Base-by-base conservation (phyloP, 2,888 invertebrate genomes). In the Arge pagana region DNA sequence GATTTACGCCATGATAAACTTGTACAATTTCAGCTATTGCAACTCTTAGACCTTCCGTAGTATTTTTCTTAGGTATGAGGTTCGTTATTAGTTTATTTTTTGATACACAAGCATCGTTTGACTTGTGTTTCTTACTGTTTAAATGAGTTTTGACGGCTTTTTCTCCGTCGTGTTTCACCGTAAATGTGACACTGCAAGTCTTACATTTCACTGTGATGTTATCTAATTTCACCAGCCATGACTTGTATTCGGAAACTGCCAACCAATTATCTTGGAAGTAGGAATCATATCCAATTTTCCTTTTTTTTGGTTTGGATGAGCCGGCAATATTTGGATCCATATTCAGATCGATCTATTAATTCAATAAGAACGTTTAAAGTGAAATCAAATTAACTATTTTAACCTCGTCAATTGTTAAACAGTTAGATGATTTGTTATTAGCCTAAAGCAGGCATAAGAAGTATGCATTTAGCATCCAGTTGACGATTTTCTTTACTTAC, bases 1-100 rank as follows among this genome's bases (percentile, higher is more conserved):
- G 62, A 35, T 52, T 49, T 21, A 62, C 54, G 48, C 57, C 59
- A 35, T 61, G 60, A 58, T 57, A 62, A 26, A 58, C 53, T 50
- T 56, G 53, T 42, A 54, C 45, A 33, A 59, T 51, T 48, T 64
- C 62, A 33, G 59, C 57, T 52, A 48, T 54, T 19, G 61, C 55
- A 51, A 59, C 58, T 45, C 58, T 56, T 23, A 52, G 30, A 36
- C 57, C 55, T 48, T 59, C 50, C 50, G 45, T 24, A 48, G 43
- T 51, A 48, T 41, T 41, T 49, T 53, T 48, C 13, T 48, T 51
- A 11, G 50, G 28, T 13, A 53, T 30, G 40, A 55, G 35, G 10
- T 42, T 31, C 19, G 53, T 53, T 23, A 53, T 37, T 16, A 53
- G 26, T 52, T 51, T 49, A 48, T 39, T 55, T 18, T 42, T 42